Conservation (phyloP, 2,888 invertebrate genomes). For the Elegia similella region DNA sequence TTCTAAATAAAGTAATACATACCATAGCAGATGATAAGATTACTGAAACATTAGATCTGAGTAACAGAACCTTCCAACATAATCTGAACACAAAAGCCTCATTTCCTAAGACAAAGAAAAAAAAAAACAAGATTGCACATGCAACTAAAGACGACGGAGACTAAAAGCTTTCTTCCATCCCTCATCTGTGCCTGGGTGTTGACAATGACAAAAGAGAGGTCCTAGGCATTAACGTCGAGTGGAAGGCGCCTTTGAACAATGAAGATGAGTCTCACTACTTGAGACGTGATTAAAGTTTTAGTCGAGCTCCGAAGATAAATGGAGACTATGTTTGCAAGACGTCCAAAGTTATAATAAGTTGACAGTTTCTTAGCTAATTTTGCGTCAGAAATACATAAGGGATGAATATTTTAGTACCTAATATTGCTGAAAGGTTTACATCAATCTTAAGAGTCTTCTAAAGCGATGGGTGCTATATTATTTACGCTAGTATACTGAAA, state of each 20-base stretch:
- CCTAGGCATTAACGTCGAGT: conserved; percentile 57
- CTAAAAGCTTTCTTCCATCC: conserved; percentile 44
- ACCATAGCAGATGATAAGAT: too few relatives aligned
- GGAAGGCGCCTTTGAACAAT: conserved; percentile 53
- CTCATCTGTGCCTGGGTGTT: conserved; percentile 32
- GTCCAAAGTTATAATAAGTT: conserved; percentile 17
- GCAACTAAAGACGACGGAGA: conserved; percentile 33
- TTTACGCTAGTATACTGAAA: neutral
- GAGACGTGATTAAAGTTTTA: conserved; percentile 56
- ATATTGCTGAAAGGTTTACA: neutral
- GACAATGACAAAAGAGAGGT: conserved; percentile 54
- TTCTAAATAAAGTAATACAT: too few relatives aligned
- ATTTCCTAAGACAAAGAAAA: conserved; percentile 24
- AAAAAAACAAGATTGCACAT: conserved; percentile 40
- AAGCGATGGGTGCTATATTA: too few relatives aligned
- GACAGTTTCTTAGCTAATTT: conserved; percentile 6
- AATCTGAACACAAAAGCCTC: conserved; percentile 19
- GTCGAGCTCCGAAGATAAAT: conserved; percentile 30
- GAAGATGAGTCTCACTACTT: conserved; percentile 49
- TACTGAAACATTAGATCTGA: too few relatives aligned
- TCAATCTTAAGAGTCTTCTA: too few relatives aligned
- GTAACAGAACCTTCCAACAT: neutral
- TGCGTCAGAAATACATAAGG: neutral
- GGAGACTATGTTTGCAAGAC: conserved; percentile 16
- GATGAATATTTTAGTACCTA: neutral